Evolutionary conservation across 2,113 vertebrate genomes (phyloP).

Genomic region (Myocastor coypus): DNA sequence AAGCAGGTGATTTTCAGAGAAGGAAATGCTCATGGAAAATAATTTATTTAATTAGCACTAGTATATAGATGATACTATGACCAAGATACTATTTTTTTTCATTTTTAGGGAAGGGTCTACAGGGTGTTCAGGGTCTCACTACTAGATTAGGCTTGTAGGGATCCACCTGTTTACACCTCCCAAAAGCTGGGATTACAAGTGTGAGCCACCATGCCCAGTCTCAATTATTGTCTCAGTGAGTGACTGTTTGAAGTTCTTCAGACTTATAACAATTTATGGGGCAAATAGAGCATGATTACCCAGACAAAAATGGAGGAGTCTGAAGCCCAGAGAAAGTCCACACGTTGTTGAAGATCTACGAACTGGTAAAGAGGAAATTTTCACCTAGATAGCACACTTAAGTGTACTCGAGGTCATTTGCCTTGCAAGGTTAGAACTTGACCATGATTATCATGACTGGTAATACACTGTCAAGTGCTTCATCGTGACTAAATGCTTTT

Average conservation of each 20-base stretch:
- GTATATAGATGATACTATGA: background rate
- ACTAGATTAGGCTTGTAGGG: no score
- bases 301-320: background rate
- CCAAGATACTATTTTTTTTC: background rate
- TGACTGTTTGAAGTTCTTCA: background rate
- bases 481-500: background rate
- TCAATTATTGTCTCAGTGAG: no score
- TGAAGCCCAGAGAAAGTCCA: background rate
- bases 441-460: background rate
- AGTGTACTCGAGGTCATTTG: background rate
- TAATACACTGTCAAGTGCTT: background rate
- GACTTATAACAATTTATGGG: background rate
- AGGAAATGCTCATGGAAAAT: background rate
- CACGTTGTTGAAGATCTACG: background rate
- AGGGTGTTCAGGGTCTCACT: no score
- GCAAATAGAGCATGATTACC: background rate
- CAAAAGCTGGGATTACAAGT: no score
- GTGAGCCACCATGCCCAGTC: no score
- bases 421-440: background rate
- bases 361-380: background rate
- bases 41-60: background rate
- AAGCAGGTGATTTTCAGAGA: background rate
- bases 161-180: no score
- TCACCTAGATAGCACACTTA: background rate
- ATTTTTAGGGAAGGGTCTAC: no score